Conservation (phyloP, 2,113 vertebrate species). For the Climacteris rufus region DNA sequence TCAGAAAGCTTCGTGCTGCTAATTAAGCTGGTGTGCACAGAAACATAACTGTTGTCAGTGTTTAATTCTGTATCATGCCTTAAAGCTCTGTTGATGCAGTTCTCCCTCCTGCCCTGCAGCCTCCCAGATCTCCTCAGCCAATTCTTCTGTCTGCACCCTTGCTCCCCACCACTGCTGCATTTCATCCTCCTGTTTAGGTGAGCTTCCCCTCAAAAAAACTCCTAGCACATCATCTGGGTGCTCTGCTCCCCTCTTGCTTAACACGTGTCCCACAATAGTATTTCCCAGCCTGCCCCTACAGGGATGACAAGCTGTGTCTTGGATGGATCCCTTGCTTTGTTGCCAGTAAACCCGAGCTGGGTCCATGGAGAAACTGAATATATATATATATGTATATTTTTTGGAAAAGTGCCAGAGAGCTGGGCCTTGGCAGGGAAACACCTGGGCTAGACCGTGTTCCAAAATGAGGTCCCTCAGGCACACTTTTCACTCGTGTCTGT, state of each 20-base stretch:
- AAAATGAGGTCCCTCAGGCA: background rate
- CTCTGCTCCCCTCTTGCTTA: background rate
- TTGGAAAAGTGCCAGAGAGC: background rate
- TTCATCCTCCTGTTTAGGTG: background rate
- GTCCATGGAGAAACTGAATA: background rate
- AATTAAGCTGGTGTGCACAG: constrained; percentile 22
- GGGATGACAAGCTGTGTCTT: background rate
- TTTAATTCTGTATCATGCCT: background rate
- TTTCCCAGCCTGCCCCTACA: background rate
- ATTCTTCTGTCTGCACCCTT: background rate
- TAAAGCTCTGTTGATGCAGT: background rate
- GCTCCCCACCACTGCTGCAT: background rate
- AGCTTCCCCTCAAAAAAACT: background rate
- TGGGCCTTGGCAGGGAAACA: background rate
- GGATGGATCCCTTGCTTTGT: background rate
- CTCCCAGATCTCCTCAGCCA: background rate
- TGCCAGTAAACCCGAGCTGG: accelerated
- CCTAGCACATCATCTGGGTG: background rate
- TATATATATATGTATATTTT: background rate
- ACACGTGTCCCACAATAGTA: background rate
- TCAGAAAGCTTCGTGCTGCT: constrained; percentile 24
- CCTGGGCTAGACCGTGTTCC: background rate
- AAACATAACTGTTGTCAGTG: constrained; percentile 27
- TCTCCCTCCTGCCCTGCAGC: background rate
- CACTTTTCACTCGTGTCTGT: background rate